Base-by-base conservation (phyloP, 2,888 invertebrate species). In the Cheilosia impressa region DNA sequence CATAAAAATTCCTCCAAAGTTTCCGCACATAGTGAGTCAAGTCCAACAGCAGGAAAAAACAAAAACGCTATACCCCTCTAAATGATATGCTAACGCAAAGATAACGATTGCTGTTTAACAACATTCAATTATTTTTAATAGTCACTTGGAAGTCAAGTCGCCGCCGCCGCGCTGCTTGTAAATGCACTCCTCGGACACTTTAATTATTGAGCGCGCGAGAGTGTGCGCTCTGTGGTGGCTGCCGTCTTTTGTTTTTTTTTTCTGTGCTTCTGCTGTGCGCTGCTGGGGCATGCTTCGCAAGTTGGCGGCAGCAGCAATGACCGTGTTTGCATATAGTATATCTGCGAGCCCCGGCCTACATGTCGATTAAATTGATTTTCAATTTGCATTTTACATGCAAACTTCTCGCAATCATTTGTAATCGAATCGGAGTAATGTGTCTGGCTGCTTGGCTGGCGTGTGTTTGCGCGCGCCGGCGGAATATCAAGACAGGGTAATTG, bases 91-190 rank as follows among this genome's bases (percentile, higher is more conserved):
- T 87, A 87, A 87, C 81, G 81, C 72, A 83, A 83, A 87, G 87
- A 87, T 87, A 83, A 87, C 82, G 87, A 87, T 83, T 83, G 83
- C 82, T 87, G 87, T 87, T 87, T 87, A 87, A 87, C 87, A 87
- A 87, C 83, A 83, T 87, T 87, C 87, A 87, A 87, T 87, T 87
- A 87, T 82, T 87, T 87, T 87, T 87, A 87, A 87, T 87, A 87
- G 87, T 87, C 87, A 78, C 77, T 87, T 82, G 53, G 81, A 73
- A 87, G 81, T 76, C 81, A 65, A 81, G 82, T 87, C 82, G 82
- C 77, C 82, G 87, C 77, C 82, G 82, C 77, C 82, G 87, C 77
- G 60, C 81, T 55, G 68, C 81, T 87, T 82, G 82, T 87, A 77
- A 82, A 82, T 78, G 82, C 77, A 72, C 82, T 81, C 77, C 82